Base-by-base conservation (phyloP, 1,140 invertebrate genomes). In the Ceratosolen solmsi region DNA sequence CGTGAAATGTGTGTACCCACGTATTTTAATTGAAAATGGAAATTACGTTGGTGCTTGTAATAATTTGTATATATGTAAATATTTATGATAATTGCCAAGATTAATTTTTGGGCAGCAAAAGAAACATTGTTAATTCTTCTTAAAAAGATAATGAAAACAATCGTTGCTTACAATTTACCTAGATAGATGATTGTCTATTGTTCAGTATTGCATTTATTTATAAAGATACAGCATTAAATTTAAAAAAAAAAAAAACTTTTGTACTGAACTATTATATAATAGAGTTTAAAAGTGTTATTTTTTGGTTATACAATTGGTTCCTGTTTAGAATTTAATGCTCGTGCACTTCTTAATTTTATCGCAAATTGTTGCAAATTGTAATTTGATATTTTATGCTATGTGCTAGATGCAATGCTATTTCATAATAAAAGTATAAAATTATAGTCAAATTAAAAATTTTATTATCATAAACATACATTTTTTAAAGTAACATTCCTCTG, bases 41-140 rank as follows among this genome's bases (percentile, higher is more conserved):
- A 71, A 38, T 73, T 46, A 20, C 41, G 71, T 80, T 80, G 78
- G 65, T 77, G 54, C 74, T 77, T 77, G 38, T 78, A 74, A 71
- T 71, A 80, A 82, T 54, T 27, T 84, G 83, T 84, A 84, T 27
- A 84, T 83, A 84, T 84, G 83, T 84, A 84, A 84, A 84, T 84
- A 82, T 79, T 77, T 80, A 83, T 33, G 15, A 74, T 77, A n/a
- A 71, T 80, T 60, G 49, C 63, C 49, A 80, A 68, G 25, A 80
- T 78, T 80, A 80, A 73, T 63, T 83, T 76, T 58, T 56, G 72
- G 58, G 60, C n/a, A 73, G 51, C 33, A 77, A 77, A 70, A 33
- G 33, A 77, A 60, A 30, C n/a, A 82, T 82, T 77, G 73, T 82
- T 82, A 71, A 71, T 82, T 77, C 73, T 82, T 82, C 65, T 82